Evolutionary conservation across 2,113 vertebrate species (phyloP).

Genomic region (Atrichornis clamosus): DNA sequence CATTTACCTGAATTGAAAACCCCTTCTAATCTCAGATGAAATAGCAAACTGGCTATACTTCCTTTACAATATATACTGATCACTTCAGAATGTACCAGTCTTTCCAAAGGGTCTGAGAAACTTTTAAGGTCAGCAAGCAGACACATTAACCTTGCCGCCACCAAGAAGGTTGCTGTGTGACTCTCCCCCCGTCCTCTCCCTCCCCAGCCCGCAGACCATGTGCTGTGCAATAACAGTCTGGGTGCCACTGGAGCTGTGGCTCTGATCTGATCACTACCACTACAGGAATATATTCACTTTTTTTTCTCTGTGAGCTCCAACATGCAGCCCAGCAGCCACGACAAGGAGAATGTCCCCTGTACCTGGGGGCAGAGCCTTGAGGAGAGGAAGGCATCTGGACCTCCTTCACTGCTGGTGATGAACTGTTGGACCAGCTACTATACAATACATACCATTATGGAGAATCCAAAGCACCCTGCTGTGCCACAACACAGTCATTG

Average conservation of each 20-base stretch:
- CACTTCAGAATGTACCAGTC: neutral
- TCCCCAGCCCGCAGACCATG: accelerated
- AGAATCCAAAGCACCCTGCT: neutral
- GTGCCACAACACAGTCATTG: neutral
- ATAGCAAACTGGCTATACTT: neutral
- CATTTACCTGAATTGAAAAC: neutral
- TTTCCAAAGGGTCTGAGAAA: neutral
- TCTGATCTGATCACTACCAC: neutral
- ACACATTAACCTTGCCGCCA: accelerated
- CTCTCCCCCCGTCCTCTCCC: neutral
- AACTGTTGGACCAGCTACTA: neutral
- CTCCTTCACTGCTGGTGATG: neutral
- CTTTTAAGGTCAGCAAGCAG: neutral
- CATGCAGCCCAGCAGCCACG: neutral
- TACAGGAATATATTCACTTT: neutral
- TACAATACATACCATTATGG: neutral
- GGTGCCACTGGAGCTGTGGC: neutral
- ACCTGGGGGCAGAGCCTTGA: neutral
- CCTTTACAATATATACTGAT: neutral
- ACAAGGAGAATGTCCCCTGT: neutral
- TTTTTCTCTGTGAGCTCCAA: neutral
- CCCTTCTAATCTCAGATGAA: neutral
- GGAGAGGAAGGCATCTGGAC: neutral
- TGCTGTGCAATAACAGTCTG: neutral
- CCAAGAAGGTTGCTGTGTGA: neutral